phyloP scores from a whole-genome alignment of 2,113 vertebrate genomes.

The Scolopax mira region DNA sequence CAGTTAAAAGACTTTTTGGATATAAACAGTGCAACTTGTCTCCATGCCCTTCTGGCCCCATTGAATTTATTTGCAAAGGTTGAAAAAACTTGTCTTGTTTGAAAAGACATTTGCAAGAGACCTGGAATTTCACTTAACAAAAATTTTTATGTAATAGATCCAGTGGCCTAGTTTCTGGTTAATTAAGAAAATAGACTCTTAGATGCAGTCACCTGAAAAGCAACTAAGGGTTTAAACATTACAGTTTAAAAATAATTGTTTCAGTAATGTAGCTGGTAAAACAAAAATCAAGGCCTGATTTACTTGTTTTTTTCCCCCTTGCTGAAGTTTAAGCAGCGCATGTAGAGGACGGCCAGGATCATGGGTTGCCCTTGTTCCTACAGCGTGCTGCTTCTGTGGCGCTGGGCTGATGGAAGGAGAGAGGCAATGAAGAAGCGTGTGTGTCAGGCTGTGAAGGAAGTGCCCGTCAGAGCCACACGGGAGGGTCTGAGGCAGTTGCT shows the following conservation, averaged over 20 bases:
- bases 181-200: slow-evolving; percentile 34
- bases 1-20: not conserved
- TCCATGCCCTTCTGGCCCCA: not conserved
- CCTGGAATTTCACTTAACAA: slow-evolving; percentile 43
- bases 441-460: not conserved
- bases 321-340: not conserved
- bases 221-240: not conserved
- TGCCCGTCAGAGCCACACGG: not conserved
- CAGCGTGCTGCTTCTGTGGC: not conserved
- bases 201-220: slow-evolving; percentile 24
- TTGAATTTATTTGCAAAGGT: not conserved
- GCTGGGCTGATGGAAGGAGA: not conserved
- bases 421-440: not conserved
- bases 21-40: not conserved
- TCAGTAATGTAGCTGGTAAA: not conserved
- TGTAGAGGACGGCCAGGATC: not conserved
- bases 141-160: slow-evolving; percentile 30
- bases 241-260: not conserved
- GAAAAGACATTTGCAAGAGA: slow-evolving; percentile 3
- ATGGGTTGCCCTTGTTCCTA: not conserved
- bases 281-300: not conserved
- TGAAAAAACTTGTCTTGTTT: not conserved
- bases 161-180: slow-evolving; percentile 42
- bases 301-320: not conserved
- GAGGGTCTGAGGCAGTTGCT: not conserved